These are phyloP conservation scores for Strigamia maritima DNA, from an alignment of 2,888 invertebrate species.

Conservation along the genomic window DNA sequence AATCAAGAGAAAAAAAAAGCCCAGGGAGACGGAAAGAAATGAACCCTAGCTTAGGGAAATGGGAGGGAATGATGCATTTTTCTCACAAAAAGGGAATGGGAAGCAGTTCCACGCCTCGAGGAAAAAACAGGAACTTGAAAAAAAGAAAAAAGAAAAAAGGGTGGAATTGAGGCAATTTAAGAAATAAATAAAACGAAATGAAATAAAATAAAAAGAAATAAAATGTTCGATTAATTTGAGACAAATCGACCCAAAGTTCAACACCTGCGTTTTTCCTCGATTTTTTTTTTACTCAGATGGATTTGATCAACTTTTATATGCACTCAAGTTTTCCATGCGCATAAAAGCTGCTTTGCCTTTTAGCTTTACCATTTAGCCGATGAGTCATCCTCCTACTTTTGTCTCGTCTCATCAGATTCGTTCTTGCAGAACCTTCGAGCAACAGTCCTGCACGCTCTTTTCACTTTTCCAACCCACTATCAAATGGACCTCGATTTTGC, in stretches of 20 bases:
- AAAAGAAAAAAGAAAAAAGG: neutral
- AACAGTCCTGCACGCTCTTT: neutral
- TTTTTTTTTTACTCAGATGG: neutral
- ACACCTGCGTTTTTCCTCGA: neutral
- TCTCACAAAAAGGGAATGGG: neutral
- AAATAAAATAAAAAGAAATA: neutral
- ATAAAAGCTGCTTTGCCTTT: neutral
- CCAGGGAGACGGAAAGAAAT: neutral
- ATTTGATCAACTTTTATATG: neutral
- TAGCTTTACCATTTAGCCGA: conserved; percentile 19
- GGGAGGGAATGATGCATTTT: neutral
- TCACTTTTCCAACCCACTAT: neutral
- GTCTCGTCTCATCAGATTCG: neutral
- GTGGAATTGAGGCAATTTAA: too few relatives aligned
- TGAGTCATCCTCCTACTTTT: neutral
- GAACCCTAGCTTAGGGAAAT: neutral
- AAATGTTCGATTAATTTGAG: too few relatives aligned
- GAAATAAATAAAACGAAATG: neutral
- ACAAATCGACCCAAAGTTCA: too few relatives aligned
- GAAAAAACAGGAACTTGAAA: neutral
- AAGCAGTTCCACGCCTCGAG: neutral
- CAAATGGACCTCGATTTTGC: neutral
- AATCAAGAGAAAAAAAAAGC: neutral
- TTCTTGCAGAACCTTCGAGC: conserved; percentile 6
- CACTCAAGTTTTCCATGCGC: neutral